These are phyloP conservation scores for Brachyopa scutellaris DNA, from an alignment of 2,888 invertebrate genomes.

Conservation along the genomic window DNA sequence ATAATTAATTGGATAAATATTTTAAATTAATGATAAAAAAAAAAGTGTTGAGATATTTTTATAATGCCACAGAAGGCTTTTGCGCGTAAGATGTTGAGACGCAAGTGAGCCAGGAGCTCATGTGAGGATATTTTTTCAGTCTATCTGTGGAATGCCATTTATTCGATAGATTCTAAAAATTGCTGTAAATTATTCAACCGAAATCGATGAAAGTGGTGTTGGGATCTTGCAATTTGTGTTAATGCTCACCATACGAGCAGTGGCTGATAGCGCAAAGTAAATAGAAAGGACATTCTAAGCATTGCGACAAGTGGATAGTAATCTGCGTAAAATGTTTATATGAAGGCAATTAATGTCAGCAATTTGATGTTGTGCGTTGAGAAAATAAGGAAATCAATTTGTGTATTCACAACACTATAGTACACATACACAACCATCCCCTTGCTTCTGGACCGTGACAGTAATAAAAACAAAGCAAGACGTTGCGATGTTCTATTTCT, in stretches of 20 bases:
- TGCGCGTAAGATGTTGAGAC: slow-evolving; percentile 36
- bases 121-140: not conserved
- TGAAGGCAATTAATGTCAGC: slow-evolving; percentile 16
- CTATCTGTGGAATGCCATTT: slow-evolving; percentile 59
- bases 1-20: slow-evolving; percentile 71
- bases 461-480: no score
- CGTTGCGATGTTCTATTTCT: no score
- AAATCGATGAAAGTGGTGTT: slow-evolving; percentile 66
- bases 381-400: no score
- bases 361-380: slow-evolving; percentile 5
- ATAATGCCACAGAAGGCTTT: not conserved
- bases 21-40: slow-evolving; percentile 64
- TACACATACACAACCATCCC: no score
- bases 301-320: slow-evolving; percentile 2
- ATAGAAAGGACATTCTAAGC: slow-evolving; percentile 37
- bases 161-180: slow-evolving; percentile 61
- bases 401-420: no score
- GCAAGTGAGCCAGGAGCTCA: not conserved
- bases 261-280: slow-evolving; percentile 10
- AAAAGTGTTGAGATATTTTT: slow-evolving; percentile 36
- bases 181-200: slow-evolving; percentile 60
- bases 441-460: no score
- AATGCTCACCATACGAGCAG: not conserved
- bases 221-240: slow-evolving; percentile 5
- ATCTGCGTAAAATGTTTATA: not conserved